A percentile compares a stretch with the other conserved stretches of the same genome.
Conservation (phyloP, 2,797 vertebrate species). For the Pangasius djambal region DNA sequence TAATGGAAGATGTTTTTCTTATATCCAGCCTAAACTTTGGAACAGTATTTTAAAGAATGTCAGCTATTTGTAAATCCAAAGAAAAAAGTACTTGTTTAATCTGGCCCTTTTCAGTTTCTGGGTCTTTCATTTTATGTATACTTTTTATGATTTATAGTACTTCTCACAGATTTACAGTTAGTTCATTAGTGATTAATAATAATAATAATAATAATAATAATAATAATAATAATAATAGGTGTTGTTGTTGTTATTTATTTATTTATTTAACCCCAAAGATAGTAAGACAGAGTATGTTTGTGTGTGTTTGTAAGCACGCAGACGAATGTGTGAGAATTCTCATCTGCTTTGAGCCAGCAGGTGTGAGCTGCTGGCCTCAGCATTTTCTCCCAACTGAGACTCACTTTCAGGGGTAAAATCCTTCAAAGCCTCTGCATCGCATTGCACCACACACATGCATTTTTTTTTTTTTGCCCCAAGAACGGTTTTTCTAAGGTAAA, state of each 20-base stretch:
- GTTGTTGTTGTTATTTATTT: background rate
- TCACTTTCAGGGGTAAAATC: slow-evolving; percentile 57
- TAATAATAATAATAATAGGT: background rate
- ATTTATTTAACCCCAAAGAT: background rate
- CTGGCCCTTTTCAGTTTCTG: background rate
- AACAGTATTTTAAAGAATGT: background rate
- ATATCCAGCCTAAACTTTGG: background rate
- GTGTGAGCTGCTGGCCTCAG: slow-evolving; percentile 59
- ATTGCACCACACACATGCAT: slow-evolving; percentile 44
- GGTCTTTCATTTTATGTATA: background rate
- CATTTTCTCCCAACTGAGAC: slow-evolving; percentile 50
- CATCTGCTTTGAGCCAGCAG: slow-evolving; percentile 58
- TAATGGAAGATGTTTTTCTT: background rate
- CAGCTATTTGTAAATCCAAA: background rate
- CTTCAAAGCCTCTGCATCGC: slow-evolving; percentile 53
- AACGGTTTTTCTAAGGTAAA: slow-evolving; percentile 30
- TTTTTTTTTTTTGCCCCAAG: slow-evolving; percentile 22
- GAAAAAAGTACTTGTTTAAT: background rate
- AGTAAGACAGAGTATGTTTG: background rate
- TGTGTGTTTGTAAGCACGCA: background rate
- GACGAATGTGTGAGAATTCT: slow-evolving; percentile 50
- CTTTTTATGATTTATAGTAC: background rate
- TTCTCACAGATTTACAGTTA: background rate
- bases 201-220: background rate
- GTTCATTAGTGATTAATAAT: background rate